phyloP scores from a whole-genome alignment of 2,888 invertebrate genomes.

The Quadroppia sp. region DNA sequence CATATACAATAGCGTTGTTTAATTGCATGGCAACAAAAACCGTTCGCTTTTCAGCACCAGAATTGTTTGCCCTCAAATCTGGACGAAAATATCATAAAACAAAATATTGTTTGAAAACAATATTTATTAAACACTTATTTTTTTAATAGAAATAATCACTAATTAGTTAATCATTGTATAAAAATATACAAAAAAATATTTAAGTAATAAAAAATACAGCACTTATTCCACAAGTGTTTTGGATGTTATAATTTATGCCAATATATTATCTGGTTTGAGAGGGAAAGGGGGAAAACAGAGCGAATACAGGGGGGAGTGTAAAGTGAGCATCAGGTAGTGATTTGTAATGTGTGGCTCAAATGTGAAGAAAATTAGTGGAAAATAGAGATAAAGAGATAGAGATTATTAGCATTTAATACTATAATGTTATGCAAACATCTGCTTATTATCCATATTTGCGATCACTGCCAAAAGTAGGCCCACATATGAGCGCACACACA shows the following conservation, averaged over 20 bases:
- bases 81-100: not conserved
- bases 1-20: not conserved
- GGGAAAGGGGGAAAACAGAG: not conserved
- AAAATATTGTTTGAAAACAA: not conserved
- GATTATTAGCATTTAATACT: not conserved
- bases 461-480: slow-evolving; percentile 24
- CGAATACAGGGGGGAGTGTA: not conserved
- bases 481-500: not conserved
- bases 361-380: too few relatives aligned
- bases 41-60: not conserved
- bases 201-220: not conserved
- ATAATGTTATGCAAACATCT: slow-evolving; percentile 14
- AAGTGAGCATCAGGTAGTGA: slow-evolving; percentile 30
- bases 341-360: not conserved
- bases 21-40: slow-evolving; percentile 5
- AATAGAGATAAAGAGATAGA: not conserved
- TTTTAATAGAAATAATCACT: not conserved
- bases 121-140: not conserved
- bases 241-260: slow-evolving; percentile 10
- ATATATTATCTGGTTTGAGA: not conserved
- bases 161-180: not conserved
- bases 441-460: slow-evolving; percentile 16
- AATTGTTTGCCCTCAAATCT: not conserved
- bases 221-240: slow-evolving; percentile 8
- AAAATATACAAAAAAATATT: not conserved